Base-by-base conservation (phyloP, 2,113 vertebrate genomes). In the Lamprotornis superbus region DNA sequence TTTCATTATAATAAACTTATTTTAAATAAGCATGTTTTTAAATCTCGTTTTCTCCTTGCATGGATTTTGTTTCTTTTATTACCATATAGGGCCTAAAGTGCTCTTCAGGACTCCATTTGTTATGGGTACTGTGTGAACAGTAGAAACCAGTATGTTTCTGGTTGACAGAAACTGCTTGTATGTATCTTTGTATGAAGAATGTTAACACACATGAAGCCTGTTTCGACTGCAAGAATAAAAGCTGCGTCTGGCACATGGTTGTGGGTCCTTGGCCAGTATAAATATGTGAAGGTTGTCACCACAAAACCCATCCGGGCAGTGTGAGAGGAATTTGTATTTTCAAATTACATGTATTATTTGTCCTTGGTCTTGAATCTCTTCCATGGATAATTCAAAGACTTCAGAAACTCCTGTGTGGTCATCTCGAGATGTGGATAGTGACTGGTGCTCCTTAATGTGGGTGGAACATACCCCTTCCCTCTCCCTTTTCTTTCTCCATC, bases 1-100 rank as follows among this genome's bases (percentile, higher is more conserved):
- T 23, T 97, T 98, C 97, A 92, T 95, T 96, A 95, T 77, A 98
- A 98, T 98, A 98, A 98, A 98, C 91, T 97, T 98, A 98, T 98
- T 98, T 98, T 95, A 95, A 98, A 97, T 96, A 95, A 95, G 90
- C 93, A 83, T 94, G 92, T 90, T 96, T 81, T 94, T 75, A 94
- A 92, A 93, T 90, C 64, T 95, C 5, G 0, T 80, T 84, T 89
- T 83, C 67, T 96, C 80, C 83, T 81, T 90, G 88, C 92, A 92
- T 94, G 83, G 33, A 42, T 89, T 93, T 83, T 77, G 37, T 44
- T 94, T 75, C 21, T 88, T 93, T 89, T 64, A 20, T 60, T 91
- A n/a, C 61, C 56, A 8, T 22, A 35, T 23, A 60, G 83, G 61
- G 91, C 47, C 64, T 81, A 18, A 92, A 67, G 76, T 78, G 76